Base-by-base conservation (phyloP, 1,140 invertebrate species). In the Sycobia sp. region DNA sequence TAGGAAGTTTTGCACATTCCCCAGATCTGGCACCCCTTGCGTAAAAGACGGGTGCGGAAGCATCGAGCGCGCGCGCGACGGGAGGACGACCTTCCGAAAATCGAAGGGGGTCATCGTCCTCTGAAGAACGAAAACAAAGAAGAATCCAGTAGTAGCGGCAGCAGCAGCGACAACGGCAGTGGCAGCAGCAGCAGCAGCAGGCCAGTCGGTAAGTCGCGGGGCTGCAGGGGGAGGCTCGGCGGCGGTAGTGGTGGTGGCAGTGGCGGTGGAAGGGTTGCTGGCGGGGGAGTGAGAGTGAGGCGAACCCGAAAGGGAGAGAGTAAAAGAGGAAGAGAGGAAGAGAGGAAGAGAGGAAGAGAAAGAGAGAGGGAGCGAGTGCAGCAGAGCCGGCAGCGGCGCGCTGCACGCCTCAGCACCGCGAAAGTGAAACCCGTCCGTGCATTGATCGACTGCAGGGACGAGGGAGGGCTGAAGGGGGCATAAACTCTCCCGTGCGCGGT, bases 361-460 rank as follows among this genome's bases (percentile, higher is more conserved):
- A 11, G 32, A 34, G 47, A 25, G 61, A n/a, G 53, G 20, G 53
- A 43, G 54, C 4, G 46, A 46, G 41, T 49, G 44, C 23, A 32
- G 27, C 44, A 16, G 16, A 43, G 32, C 43, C 29, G 39, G 44
- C 23, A 32, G 27, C 44, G 23, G 16, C 53, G 32, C 43, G 34
- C 9, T 32, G 55, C 53, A 38, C 55, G 38, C 23, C 20, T 29
- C 11, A 18, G 7, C 60, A 39, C 51, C 34, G 62, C 62, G 80
- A 82, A 82, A 82, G 80, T 82, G 80, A 82, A 82, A 82, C 77
- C 79, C 78, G 77, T 76, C 77, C 72, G 75, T 76, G 80, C 80
- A 82, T 82, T 81, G 80, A 82, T 82, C 80, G 80, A 77, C 77
- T 79, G 76, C 77, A 76, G 72, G 74, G 69, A 14, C 51, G 75